Percentiles rank a stretch among this genome's conserved stretches.
Evolutionary conservation across 1,140 invertebrate species (phyloP).

Genomic region (Pantala flavescens): DNA sequence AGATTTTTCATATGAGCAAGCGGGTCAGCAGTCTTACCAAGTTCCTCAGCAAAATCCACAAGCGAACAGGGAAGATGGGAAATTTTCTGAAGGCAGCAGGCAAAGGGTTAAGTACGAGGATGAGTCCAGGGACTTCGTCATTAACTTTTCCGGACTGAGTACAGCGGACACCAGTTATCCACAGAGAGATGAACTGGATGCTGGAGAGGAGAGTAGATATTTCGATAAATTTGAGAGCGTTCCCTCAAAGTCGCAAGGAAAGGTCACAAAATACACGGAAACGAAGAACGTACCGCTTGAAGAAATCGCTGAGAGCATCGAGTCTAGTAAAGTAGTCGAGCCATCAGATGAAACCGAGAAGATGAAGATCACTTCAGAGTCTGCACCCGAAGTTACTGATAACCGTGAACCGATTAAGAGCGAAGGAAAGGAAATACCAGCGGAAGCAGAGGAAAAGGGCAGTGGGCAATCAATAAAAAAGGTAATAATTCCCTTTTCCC

Average conservation of each 20-base stretch:
- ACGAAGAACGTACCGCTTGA: background rate
- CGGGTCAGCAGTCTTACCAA: background rate
- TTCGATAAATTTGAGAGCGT: background rate
- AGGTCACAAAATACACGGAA: background rate
- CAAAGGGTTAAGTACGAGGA: background rate
- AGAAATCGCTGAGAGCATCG: background rate
- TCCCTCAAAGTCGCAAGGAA: no score
- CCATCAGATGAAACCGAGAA: background rate
- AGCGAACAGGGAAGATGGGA: background rate
- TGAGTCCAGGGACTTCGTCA: background rate
- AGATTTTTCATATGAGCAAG: background rate
- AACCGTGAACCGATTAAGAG: background rate
- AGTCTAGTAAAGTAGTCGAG: background rate
- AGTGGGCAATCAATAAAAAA: no score
- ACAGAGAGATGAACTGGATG: background rate
- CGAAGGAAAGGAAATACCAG: background rate
- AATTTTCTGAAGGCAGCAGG: background rate
- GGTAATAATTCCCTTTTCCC: no score
- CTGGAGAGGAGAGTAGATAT: background rate
- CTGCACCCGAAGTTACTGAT: background rate
- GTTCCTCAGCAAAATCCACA: background rate
- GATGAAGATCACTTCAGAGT: background rate
- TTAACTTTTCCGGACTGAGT: background rate
- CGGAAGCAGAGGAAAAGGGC: no score
- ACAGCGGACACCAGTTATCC: background rate